A percentile compares a stretch with the other conserved stretches of the same genome.
Evolutionary conservation across 2,113 vertebrate genomes (phyloP).

Genomic region (Megalops atlanticus): DNA sequence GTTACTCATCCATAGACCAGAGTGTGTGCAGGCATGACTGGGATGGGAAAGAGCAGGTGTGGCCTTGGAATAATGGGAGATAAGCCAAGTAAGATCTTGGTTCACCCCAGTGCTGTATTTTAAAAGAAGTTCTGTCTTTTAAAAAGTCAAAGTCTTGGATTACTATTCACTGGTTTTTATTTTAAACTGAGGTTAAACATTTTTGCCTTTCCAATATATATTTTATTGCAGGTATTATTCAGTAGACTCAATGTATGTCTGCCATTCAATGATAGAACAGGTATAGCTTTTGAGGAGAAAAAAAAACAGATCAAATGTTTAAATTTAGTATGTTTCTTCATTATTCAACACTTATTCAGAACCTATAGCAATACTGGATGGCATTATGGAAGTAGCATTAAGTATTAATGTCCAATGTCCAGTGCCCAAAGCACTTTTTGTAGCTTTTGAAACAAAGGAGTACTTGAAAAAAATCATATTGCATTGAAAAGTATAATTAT

Average conservation of each 20-base stretch:
- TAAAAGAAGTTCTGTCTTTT: neutral
- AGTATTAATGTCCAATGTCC: neutral
- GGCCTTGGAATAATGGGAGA: neutral
- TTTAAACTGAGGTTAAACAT: constrained; percentile 1
- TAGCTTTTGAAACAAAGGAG: neutral
- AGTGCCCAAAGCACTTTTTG: neutral
- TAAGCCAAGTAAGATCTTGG: neutral
- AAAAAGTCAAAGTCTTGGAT: neutral
- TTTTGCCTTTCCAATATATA: neutral
- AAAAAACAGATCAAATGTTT: no score
- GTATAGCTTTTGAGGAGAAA: no score
- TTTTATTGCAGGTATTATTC: no score
- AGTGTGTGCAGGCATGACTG: neutral
- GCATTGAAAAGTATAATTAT: neutral
- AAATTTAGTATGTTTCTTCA: neutral
- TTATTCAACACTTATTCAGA: neutral
- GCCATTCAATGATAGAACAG: neutral
- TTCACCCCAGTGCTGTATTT: neutral
- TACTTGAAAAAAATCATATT: neutral
- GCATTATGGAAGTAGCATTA: neutral
- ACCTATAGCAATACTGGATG: neutral
- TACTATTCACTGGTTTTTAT: neutral
- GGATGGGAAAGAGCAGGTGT: neutral
- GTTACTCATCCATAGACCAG: constrained; percentile 11
- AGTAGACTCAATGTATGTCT: neutral